A percentile compares a stretch with the other conserved stretches of the same genome.
phyloP scores from a whole-genome alignment of 2,113 vertebrate genomes.

The Heloderma charlesbogerti region DNA sequence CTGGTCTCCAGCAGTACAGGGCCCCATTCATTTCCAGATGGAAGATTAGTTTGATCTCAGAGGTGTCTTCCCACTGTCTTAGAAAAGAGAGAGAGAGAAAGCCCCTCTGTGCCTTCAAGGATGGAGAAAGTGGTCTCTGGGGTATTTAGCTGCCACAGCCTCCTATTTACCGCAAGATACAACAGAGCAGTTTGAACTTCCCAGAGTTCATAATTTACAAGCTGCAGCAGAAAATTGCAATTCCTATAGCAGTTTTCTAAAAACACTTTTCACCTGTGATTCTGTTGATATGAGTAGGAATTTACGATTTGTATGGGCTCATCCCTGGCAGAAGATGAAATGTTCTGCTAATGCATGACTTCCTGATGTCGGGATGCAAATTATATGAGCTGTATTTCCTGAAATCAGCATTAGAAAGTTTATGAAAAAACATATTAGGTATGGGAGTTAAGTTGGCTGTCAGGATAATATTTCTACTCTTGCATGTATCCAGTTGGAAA shows the following conservation, averaged over 20 bases:
- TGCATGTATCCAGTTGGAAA: slow-evolving; percentile 59
- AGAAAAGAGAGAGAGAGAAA: background rate
- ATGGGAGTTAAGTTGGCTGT: slow-evolving; percentile 55
- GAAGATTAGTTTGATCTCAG: background rate
- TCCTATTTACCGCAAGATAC: background rate
- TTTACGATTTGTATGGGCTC: slow-evolving; percentile 26
- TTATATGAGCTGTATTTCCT: slow-evolving; percentile 47
- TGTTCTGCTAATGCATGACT: slow-evolving; percentile 33
- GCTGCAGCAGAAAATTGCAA: slow-evolving; percentile 21
- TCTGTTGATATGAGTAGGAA: slow-evolving; percentile 14
- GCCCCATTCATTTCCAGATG: background rate
- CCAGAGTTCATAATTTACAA: background rate
- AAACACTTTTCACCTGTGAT: slow-evolving; percentile 31
- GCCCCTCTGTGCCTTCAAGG: background rate
- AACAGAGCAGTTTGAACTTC: background rate
- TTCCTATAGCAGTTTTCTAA: slow-evolving; percentile 15
- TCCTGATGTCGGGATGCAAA: slow-evolving; percentile 58
- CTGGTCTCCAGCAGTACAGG: background rate
- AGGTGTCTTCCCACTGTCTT: background rate
- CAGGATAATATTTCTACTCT: slow-evolving; percentile 62
- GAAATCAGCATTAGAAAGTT: slow-evolving; percentile 67
- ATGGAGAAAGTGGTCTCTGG: background rate
- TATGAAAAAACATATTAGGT: slow-evolving; percentile 51
- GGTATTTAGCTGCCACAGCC: background rate
- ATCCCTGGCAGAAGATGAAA: slow-evolving; percentile 25